Evolutionary conservation across 2,797 vertebrate genomes (phyloP).

Genomic region (Melanotaenia parkinsoni): DNA sequence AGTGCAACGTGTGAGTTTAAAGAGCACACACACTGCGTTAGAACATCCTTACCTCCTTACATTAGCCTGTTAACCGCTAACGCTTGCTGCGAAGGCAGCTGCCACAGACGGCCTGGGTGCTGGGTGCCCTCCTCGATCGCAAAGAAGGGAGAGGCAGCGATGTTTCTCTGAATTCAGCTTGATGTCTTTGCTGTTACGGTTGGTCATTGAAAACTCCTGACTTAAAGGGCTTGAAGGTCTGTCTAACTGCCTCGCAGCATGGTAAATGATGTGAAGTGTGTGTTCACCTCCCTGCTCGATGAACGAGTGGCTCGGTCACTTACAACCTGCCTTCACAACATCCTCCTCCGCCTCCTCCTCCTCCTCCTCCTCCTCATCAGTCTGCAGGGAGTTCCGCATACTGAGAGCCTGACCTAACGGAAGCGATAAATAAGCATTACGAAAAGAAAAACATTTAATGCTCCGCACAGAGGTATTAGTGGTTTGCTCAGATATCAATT

Average conservation of each 20-base stretch:
- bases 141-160: conserved; percentile 23
- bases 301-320: conserved; percentile 40
- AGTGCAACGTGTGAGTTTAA: rapidly evolving
- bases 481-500: neutral
- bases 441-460: conserved; percentile 1
- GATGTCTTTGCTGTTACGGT: neutral
- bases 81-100: conserved; percentile 47
- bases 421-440: conserved; percentile 22
- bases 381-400: conserved; percentile 77
- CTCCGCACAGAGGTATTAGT: neutral
- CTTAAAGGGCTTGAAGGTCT: neutral
- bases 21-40: rapidly evolving
- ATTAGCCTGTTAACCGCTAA: conserved; percentile 73
- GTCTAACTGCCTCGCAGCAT: neutral
- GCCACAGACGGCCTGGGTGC: conserved; percentile 63
- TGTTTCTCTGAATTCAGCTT: conserved; percentile 8
- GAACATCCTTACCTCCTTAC: conserved; percentile 57
- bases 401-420: conserved; percentile 26
- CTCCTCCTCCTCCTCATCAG: conserved; percentile 20
- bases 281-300: conserved; percentile 41
- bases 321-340: conserved; percentile 72
- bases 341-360: conserved; percentile 24
- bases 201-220: neutral
- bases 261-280: conserved; percentile 25
- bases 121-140: conserved; percentile 47